Base-by-base conservation (phyloP, 2,113 vertebrate species). In the Mastomys natalensis region DNA sequence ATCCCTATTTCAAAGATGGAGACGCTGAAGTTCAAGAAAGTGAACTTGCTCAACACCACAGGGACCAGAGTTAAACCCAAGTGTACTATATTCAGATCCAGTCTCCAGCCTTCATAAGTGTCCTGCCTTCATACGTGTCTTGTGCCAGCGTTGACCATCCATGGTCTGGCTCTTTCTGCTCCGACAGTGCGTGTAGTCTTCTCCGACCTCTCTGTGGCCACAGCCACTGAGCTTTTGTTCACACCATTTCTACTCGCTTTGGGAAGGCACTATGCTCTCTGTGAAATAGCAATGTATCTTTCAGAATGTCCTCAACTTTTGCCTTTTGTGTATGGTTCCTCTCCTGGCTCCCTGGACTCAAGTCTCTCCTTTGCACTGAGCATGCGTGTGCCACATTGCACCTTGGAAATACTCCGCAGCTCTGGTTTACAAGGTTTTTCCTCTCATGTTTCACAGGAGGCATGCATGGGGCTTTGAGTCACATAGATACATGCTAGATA, bases 151-250 rank as follows among this genome's bases (percentile, higher is more conserved):
- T 21, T 2, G 48, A 26, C 34, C 43, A 95, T 55, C 26, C 81
- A 85, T 43, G 29, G 58, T 88, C 68, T 43, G 17, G 74, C 12
- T 84, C 87, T 77, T 96, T 94, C 87, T 66, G 78, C 68, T 82
- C 77, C 53, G 86, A n/a, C 74, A 86, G 68, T 4, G 68, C 81
- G 60, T 17, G 60, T 51, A 45, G 10, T 93, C 53, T 80, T 72
- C 74, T 64, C 34, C 22, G 45, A 81, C 31, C 31, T 91, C 62
- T 40, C 40, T 40, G 40, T 29, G 64, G 21, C 34, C 51, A 77
- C 51, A 73, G 51, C 31, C 80, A 77, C 53, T 5, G 1, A n/a
- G 76, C 11, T 60, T 97, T 48, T 66, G 37, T 82, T n/a, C 9
- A 94, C 24, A 90, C 45, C 40, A 21, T 90, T 94, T 77, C 84